Conservation (phyloP, 2,113 vertebrate genomes). For the Corapipo altera region DNA sequence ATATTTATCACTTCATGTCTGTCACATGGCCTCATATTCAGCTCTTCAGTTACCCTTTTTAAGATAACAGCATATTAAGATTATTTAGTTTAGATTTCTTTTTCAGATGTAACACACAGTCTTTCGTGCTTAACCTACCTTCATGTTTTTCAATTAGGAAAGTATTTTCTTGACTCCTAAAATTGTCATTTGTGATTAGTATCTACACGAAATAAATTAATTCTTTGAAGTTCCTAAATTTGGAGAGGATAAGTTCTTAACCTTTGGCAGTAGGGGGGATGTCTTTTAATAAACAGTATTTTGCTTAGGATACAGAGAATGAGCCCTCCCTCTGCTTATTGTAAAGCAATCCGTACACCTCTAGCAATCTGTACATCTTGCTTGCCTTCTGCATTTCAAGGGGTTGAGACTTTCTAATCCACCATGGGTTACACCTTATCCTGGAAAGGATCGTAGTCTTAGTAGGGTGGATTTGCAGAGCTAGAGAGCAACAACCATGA, state of each 20-base stretch:
- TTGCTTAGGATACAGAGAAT: background rate
- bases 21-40: background rate
- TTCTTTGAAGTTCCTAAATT: background rate
- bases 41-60: background rate
- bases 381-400: background rate
- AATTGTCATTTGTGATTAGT: background rate
- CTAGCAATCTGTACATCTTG: background rate
- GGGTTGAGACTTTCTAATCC: background rate
- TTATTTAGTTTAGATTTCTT: background rate
- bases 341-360: background rate
- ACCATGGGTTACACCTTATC: background rate
- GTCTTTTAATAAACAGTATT: background rate
- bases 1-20: background rate
- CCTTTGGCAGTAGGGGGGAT: accelerated
- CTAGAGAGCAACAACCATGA: accelerated
- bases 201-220: background rate
- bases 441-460: background rate
- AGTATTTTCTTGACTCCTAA: background rate
- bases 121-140: background rate
- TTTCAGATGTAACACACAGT: background rate
- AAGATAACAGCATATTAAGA: background rate
- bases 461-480: background rate
- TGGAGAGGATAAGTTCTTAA: background rate
- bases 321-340: background rate
- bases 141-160: background rate